Base-by-base conservation (phyloP, 2,113 vertebrate species). In the Sceloporus tristichus region DNA sequence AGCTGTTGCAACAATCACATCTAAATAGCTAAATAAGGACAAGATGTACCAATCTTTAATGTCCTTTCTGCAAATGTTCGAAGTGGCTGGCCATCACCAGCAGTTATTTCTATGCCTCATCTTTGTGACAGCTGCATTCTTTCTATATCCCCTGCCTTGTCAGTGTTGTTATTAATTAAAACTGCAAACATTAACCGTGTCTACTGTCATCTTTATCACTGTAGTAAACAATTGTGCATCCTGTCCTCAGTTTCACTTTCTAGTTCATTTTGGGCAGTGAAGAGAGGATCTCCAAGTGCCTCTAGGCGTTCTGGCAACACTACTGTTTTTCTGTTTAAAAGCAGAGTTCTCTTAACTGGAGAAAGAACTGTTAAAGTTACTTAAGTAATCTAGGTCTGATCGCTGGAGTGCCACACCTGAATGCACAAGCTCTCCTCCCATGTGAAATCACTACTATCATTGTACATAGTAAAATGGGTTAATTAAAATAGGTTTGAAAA, bases 271-370 rank as follows among this genome's bases (percentile, higher is more conserved):
- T 79, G 19, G 1, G 4, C 3, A 42, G 40, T 53, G 66, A 25
- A 27, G 40, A 53, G 25, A 42, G 23, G 81, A 82, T 59, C 56
- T 82, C 38, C 68, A 0, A 23, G 74, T 87, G 94, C 94, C 92
- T 94, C 91, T 91, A 95, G 18, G 93, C 93, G 79, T 81, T 93
- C 90, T 71, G 27, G 62, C 89, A 94, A 85, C 59, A 62, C 13
- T 73, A 21, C 90, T 38, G 81, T 94, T 95, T 94, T 86, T 90
- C 91, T 89, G 85, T 94, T 94, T 42, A 53, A 95, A 92, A 89
- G 92, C 93, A 91, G 91, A 93, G 80, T 65, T 93, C 90, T 93
- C 91, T 93, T 94, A 93, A 93, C 91, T 95, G 92, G 87, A 89
- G 87, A 94, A 62, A 59, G 18, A 62, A 62, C 18, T 18, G 14